Evolutionary conservation across 2,888 invertebrate species (phyloP).

Genomic region (Parnassius glacialis): DNA sequence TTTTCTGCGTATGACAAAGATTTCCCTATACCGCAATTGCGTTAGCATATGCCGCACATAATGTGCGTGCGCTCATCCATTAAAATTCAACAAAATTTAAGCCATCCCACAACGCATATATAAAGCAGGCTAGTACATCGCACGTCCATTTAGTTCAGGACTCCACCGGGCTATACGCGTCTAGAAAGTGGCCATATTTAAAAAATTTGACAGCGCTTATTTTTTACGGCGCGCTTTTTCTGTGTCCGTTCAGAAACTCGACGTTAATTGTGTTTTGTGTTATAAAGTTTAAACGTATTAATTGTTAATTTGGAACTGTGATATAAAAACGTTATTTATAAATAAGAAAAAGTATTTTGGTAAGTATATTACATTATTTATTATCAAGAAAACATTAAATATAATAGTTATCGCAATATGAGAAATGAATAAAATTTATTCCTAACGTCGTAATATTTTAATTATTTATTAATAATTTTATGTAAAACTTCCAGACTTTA

Average conservation of each 20-base stretch:
- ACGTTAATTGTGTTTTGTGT: constrained; percentile 13
- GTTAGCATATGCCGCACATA: neutral
- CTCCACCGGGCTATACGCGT: constrained; percentile 25
- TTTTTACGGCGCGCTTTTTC: constrained; percentile 1
- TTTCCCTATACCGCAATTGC: neutral
- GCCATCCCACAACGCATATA: constrained; percentile 42
- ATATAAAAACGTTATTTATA: constrained; percentile 2
- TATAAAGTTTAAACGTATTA: neutral
- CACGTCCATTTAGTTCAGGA: constrained; percentile 55
- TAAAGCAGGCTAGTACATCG: constrained; percentile 48
- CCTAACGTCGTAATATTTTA: neutral
- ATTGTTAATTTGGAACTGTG: constrained; percentile 9
- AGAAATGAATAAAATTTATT: no score
- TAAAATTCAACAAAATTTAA: constrained; percentile 32
- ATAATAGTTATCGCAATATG: neutral
- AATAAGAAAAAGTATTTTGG: neutral
- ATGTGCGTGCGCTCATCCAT: constrained; percentile 16
- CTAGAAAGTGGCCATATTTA: constrained; percentile 17
- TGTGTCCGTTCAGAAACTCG: constrained; percentile 14
- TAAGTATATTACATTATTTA: constrained; percentile 2
- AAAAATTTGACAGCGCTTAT: constrained; percentile 6
- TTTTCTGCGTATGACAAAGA: neutral
- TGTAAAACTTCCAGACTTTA: neutral
- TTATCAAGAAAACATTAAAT: neutral
- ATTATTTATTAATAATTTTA: neutral